phyloP scores from a whole-genome alignment of 2,888 invertebrate genomes.

The Polydrusus pterygomalis region DNA sequence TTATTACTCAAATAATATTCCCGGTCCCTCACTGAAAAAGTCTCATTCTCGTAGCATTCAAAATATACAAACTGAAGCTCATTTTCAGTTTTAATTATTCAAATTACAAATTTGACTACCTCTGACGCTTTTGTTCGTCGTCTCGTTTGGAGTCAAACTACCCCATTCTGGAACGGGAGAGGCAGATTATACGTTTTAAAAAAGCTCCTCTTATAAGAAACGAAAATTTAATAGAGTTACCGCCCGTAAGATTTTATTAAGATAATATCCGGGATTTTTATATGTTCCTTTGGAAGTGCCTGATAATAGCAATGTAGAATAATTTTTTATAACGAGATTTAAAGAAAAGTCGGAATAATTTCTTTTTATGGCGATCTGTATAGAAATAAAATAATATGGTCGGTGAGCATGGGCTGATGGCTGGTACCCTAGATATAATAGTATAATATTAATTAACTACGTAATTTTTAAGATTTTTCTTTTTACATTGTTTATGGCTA shows the following conservation, averaged over 20 bases:
- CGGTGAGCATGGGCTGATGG: too few species aligned
- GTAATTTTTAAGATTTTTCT: too few species aligned
- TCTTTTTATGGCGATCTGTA: too few species aligned
- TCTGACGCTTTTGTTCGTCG: slow-evolving; percentile 48
- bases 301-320: too few species aligned
- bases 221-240: slow-evolving; percentile 55
- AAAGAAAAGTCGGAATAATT: too few species aligned
- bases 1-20: too few species aligned
- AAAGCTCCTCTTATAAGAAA: slow-evolving; percentile 47
- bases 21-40: slow-evolving; percentile 8
- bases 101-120: slow-evolving; percentile 55
- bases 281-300: too few species aligned
- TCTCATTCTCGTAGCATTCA: slow-evolving; percentile 51
- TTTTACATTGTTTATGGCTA: too few species aligned
- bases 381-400: too few species aligned
- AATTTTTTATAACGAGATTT: background rate
- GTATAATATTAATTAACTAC: too few species aligned
- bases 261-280: slow-evolving; percentile 25
- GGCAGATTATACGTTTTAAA: slow-evolving; percentile 41
- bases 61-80: slow-evolving; percentile 43
- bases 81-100: slow-evolving; percentile 54
- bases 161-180: slow-evolving; percentile 27
- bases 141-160: slow-evolving; percentile 38
- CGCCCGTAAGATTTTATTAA: slow-evolving; percentile 51
- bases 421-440: too few species aligned